Evolutionary conservation across 2,888 invertebrate species (phyloP).

Genomic region (Xestia xanthographa): DNA sequence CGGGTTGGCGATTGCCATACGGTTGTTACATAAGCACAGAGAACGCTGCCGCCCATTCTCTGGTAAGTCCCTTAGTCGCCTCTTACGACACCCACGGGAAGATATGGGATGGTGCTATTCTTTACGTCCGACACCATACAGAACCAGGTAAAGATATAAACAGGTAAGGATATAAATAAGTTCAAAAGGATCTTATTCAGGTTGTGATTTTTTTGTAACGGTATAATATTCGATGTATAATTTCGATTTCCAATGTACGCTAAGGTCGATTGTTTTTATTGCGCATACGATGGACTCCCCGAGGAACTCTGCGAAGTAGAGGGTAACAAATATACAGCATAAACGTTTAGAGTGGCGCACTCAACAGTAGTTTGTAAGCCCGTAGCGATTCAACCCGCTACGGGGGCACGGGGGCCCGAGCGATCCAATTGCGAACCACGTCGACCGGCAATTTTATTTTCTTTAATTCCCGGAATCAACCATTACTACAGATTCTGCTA

Average conservation of each 20-base stretch:
- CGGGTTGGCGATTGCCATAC: no score
- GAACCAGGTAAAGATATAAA: no score
- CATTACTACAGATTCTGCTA: slow-evolving; percentile 16
- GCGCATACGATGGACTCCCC: slow-evolving; percentile 17
- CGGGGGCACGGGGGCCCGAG: neutral
- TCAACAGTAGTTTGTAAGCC: slow-evolving; percentile 55
- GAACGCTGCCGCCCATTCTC: no score
- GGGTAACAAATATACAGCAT: slow-evolving; percentile 29
- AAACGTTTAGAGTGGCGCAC: slow-evolving; percentile 49
- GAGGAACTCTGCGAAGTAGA: slow-evolving; percentile 15
- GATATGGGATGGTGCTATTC: no score
- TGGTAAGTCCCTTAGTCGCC: no score
- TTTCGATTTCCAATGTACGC: neutral
- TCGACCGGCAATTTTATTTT: slow-evolving; percentile 43
- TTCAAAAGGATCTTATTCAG: neutral
- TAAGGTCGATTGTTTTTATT: slow-evolving; percentile 21
- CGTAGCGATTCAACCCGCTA: slow-evolving; percentile 26
- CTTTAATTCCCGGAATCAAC: slow-evolving; percentile 44
- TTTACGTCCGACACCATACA: no score
- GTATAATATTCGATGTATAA: neutral
- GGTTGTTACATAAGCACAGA: no score
- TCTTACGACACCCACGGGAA: no score
- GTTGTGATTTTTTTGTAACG: no score
- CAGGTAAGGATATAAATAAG: neutral
- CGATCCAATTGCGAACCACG: slow-evolving; percentile 24